A percentile compares a stretch with the other conserved stretches of the same genome.
phyloP scores from a whole-genome alignment of 2,797 vertebrate species.

The Pseudomugil tenellus region DNA sequence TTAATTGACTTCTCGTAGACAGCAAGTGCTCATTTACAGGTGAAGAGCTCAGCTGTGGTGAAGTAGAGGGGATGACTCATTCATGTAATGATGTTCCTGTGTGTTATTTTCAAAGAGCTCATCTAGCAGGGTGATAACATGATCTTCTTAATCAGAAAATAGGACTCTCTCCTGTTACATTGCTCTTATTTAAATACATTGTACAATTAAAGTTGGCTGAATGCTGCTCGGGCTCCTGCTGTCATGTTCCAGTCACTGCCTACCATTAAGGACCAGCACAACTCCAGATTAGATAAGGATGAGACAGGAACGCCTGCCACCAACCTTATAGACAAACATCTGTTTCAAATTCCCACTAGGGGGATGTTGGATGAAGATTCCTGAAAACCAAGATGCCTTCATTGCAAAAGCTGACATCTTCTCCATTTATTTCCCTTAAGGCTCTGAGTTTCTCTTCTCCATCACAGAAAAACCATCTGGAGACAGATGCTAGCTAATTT shows the following conservation, averaged over 20 bases:
- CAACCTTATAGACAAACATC: slow-evolving; percentile 35
- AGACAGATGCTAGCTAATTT: slow-evolving; percentile 40
- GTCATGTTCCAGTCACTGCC: slow-evolving; percentile 4
- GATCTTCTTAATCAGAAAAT: slow-evolving; percentile 9
- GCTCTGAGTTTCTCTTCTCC: slow-evolving; percentile 19
- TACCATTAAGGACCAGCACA: slow-evolving; percentile 2
- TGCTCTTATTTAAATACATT: background rate
- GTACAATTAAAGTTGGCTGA: slow-evolving; percentile 12
- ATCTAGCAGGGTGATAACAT: slow-evolving; percentile 18
- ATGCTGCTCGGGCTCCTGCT: background rate
- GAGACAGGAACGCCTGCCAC: slow-evolving; percentile 11
- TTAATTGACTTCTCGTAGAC: slow-evolving; percentile 18
- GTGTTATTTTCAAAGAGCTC: slow-evolving; percentile 3
- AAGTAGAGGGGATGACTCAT: slow-evolving; percentile 9
- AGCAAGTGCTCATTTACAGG: slow-evolving; percentile 25
- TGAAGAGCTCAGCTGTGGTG: slow-evolving; percentile 11
- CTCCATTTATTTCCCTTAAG: slow-evolving; percentile 15
- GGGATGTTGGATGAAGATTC: slow-evolving; percentile 13
- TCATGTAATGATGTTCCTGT: slow-evolving; percentile 8
- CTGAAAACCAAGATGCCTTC: slow-evolving; percentile 30
- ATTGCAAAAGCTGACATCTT: slow-evolving; percentile 19
- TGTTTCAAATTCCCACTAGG: slow-evolving; percentile 26
- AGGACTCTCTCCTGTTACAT: background rate
- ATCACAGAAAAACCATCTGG: slow-evolving; percentile 33
- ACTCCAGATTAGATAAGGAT: background rate